Percentiles rank a stretch among this genome's conserved stretches.
Evolutionary conservation across 2,888 invertebrate species (phyloP).

Genomic region (Zygothrica quintamaculata): DNA sequence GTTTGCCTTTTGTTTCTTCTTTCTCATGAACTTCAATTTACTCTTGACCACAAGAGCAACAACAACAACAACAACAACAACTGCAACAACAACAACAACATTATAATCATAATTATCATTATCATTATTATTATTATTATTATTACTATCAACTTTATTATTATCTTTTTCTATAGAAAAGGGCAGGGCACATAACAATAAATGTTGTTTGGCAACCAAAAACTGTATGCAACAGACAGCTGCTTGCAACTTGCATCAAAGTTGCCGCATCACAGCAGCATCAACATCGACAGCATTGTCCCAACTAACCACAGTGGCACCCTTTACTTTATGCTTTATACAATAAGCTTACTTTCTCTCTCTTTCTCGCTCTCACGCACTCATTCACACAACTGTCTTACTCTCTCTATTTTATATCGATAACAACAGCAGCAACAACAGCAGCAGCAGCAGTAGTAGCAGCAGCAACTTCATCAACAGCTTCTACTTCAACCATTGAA

Average conservation of each 20-base stretch:
- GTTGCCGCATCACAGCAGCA: slow-evolving; percentile 14
- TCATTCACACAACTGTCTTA: no score
- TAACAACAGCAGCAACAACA: slow-evolving; percentile 15
- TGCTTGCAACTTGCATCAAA: slow-evolving; percentile 41
- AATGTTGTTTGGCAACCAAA: slow-evolving; percentile 34
- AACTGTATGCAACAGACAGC: slow-evolving; percentile 13
- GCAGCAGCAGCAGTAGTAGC: no score
- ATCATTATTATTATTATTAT: neutral
- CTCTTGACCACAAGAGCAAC: no score
- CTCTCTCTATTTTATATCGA: neutral
- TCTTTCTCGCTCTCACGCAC: neutral
- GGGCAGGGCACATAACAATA: slow-evolving; percentile 19
- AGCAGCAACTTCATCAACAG: slow-evolving; percentile 17
- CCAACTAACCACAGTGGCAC: no score
- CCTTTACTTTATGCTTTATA: slow-evolving; percentile 1
- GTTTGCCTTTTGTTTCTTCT: no score
- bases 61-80: no score
- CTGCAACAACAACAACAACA: no score
- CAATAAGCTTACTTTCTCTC: slow-evolving; percentile 20
- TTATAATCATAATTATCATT: no score
- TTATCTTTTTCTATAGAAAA: neutral
- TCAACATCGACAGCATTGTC: no score
- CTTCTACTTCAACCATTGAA: slow-evolving; percentile 33
- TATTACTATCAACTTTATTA: neutral
- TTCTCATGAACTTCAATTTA: no score